These are phyloP conservation scores for Oxyura jamaicensis DNA, from an alignment of 2,113 vertebrate species.

Conservation along the genomic window DNA sequence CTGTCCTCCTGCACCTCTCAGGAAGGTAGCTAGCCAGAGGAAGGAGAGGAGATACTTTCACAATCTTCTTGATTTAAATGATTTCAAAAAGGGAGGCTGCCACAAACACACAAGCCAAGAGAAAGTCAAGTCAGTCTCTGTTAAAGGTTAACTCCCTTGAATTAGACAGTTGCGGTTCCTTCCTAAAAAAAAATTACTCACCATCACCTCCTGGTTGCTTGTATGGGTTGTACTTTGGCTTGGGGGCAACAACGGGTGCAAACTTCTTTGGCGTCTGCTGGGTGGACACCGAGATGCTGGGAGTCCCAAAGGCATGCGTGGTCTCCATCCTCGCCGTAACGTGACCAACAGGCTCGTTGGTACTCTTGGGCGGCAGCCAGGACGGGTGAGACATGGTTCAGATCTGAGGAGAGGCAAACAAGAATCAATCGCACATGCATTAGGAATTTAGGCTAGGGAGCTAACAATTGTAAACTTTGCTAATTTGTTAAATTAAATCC, in stretches of 20 bases:
- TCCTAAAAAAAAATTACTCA: conserved; percentile 51
- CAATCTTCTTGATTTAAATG: neutral
- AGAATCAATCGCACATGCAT: rapidly evolving
- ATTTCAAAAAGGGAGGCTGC: neutral
- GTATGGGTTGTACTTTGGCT: conserved; percentile 96
- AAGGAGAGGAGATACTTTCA: neutral
- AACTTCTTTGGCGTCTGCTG: conserved; percentile 95
- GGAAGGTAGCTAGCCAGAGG: neutral
- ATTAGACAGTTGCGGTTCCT: neutral
- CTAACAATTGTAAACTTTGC: neutral
- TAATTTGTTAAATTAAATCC: neutral
- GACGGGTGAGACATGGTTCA: conserved; percentile 84
- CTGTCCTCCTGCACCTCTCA: neutral
- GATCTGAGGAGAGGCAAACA: conserved; percentile 39
- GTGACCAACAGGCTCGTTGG: conserved; percentile 83
- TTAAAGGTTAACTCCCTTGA: neutral
- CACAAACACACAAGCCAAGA: neutral
- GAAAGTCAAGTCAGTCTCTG: neutral
- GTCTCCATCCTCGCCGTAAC: conserved; percentile 95
- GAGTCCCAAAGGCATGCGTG: conserved; percentile 89
- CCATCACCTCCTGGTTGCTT: conserved; percentile 82
- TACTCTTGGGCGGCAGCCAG: conserved; percentile 86
- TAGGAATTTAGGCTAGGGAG: neutral
- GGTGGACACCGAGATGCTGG: conserved; percentile 93
- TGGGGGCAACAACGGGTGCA: conserved; percentile 93